phyloP scores from a whole-genome alignment of 2,797 vertebrate genomes.

The Muscicapa striata region DNA sequence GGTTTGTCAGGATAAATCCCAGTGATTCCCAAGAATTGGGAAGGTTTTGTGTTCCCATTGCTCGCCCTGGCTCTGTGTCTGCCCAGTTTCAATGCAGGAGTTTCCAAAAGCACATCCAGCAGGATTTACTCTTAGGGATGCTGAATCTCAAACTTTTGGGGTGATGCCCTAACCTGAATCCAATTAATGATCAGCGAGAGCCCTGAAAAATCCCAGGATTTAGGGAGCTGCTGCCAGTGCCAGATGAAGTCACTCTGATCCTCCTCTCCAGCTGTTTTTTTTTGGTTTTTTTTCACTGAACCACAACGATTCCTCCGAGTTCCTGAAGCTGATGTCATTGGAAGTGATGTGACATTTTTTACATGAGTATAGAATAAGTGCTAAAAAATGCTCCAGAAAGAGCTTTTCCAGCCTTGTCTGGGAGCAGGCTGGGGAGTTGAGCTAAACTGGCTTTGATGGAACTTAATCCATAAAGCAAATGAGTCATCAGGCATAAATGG shows the following conservation, averaged over 20 bases:
- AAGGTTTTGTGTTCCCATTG: fast-evolving
- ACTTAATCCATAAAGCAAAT: conserved; percentile 53
- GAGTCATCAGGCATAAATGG: conserved; percentile 50
- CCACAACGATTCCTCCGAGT: conserved; percentile 28
- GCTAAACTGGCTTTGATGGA: conserved; percentile 29
- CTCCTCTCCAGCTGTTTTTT: background rate
- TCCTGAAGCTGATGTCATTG: conserved; percentile 60
- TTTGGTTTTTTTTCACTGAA: conserved; percentile 4
- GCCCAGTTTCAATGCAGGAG: background rate
- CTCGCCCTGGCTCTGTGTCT: background rate
- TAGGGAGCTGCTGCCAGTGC: background rate
- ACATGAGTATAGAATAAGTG: conserved; percentile 51
- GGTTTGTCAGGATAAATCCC: background rate
- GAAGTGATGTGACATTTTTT: conserved; percentile 51
- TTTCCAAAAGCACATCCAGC: background rate
- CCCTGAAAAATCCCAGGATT: background rate
- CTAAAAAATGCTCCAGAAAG: conserved; percentile 48
- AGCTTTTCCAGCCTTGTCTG: conserved; percentile 62
- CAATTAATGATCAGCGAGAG: background rate
- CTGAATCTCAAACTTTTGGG: background rate
- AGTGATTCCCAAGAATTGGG: background rate
- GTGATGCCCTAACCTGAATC: background rate
- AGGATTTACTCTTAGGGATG: background rate
- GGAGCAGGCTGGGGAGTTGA: conserved; percentile 44
- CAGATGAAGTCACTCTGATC: conserved; percentile 47